Conservation (phyloP, 2,797 vertebrate genomes). For the Notoglanidium macrostoma region DNA sequence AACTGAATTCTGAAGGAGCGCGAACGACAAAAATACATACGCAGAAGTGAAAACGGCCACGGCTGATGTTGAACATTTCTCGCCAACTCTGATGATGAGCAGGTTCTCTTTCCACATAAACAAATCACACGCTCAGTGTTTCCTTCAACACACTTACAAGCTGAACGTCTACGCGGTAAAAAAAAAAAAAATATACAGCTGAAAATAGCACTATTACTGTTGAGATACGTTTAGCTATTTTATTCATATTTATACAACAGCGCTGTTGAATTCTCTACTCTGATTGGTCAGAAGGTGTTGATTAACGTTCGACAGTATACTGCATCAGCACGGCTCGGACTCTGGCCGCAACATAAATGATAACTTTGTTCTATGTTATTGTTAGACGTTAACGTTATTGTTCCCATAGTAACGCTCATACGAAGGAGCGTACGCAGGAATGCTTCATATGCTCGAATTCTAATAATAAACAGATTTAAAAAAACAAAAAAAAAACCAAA, state of each 20-base stretch:
- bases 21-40: constrained; percentile 54
- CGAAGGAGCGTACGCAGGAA: not conserved
- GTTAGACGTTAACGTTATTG: not conserved
- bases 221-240: not conserved
- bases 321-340: not conserved
- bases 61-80: too few species aligned
- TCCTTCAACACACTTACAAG: not conserved
- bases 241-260: not conserved
- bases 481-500: too few species aligned
- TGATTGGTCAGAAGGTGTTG: not conserved
- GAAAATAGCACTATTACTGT: not conserved
- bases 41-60: not conserved
- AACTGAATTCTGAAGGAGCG: constrained; percentile 31
- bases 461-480: not conserved
- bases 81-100: not conserved
- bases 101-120: not conserved
- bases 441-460: not conserved
- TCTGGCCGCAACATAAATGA: not conserved
- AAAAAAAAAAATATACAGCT: not conserved
- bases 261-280: not conserved
- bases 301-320: not conserved
- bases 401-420: not conserved
- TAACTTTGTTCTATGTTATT: not conserved
- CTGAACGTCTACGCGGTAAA: not conserved
- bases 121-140: not conserved